phyloP scores from a whole-genome alignment of 2,113 vertebrate species.

The Clarias gariepinus region DNA sequence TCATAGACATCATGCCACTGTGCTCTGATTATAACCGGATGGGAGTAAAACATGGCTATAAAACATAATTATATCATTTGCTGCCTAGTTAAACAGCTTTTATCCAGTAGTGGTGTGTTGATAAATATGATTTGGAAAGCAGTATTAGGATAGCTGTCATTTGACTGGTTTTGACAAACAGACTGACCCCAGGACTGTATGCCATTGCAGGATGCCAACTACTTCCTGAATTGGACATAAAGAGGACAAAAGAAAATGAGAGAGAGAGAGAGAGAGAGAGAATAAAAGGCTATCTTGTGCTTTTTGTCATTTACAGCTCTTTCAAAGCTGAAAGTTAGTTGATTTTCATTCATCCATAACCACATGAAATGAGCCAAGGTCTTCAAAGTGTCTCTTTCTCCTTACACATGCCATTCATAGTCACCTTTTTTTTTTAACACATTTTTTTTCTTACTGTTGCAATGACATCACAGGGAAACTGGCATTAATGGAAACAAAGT shows the following conservation, averaged over 20 bases:
- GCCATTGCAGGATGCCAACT: neutral
- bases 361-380: conserved; percentile 64
- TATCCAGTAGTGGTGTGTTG: neutral
- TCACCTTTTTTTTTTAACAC: neutral
- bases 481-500: neutral
- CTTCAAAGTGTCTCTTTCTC: conserved; percentile 64
- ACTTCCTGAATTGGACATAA: neutral
- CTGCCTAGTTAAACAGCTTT: neutral
- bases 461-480: neutral
- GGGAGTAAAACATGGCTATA: neutral
- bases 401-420: conserved; percentile 27
- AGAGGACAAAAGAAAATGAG: neutral
- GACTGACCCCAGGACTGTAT: neutral
- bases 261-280: conserved; percentile 10
- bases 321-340: conserved; percentile 55
- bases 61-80: neutral
- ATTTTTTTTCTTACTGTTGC: neutral
- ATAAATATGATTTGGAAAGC: neutral
- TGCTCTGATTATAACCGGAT: neutral
- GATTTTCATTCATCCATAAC: conserved; percentile 57
- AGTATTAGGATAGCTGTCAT: neutral
- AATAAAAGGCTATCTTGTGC: conserved; percentile 22
- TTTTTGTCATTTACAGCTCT: conserved; percentile 62
- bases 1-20: neutral
- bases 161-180: neutral